These are phyloP conservation scores for Galerucella pusilla DNA, from an alignment of 2,888 invertebrate genomes.

Conservation along the genomic window DNA sequence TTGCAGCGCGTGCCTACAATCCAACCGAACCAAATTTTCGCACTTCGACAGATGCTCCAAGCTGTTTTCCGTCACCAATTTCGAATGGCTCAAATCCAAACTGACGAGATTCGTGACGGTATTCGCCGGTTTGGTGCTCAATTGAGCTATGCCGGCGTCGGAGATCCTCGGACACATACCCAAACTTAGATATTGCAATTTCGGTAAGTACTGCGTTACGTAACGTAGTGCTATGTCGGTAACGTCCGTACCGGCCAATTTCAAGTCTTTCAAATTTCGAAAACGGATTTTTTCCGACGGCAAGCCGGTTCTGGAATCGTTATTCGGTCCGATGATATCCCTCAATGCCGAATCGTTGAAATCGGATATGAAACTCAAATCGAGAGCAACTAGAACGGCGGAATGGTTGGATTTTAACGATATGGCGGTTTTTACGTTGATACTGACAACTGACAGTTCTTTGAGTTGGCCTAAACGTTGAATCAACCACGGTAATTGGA, in stretches of 20 bases:
- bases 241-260: slow-evolving; percentile 88
- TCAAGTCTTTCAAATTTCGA: slow-evolving; percentile 79
- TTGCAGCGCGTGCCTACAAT: slow-evolving; percentile 82
- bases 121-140: slow-evolving; percentile 79
- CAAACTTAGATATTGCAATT: slow-evolving; percentile 81
- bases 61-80: slow-evolving; percentile 83
- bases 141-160: slow-evolving; percentile 90
- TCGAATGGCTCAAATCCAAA: slow-evolving; percentile 85
- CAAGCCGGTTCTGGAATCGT: slow-evolving; percentile 83
- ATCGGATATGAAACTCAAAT: slow-evolving; percentile 88
- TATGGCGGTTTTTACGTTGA: slow-evolving; percentile 79
- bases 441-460: slow-evolving; percentile 81
- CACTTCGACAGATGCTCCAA: slow-evolving; percentile 84
- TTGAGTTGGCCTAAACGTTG: slow-evolving; percentile 85
- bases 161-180: slow-evolving; percentile 89
- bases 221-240: slow-evolving; percentile 88
- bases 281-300: slow-evolving; percentile 81
- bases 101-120: slow-evolving; percentile 76
- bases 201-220: slow-evolving; percentile 80
- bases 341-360: slow-evolving; percentile 86
- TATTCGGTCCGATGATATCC: slow-evolving; percentile 88
- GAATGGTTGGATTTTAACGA: slow-evolving; percentile 81
- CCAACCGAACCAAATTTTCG: slow-evolving; percentile 77
- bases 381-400: slow-evolving; percentile 66
- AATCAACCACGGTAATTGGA: slow-evolving; percentile 93